These are phyloP conservation scores for Epinephelus malabaricus DNA, from an alignment of 2,797 vertebrate genomes.

Conservation along the genomic window DNA sequence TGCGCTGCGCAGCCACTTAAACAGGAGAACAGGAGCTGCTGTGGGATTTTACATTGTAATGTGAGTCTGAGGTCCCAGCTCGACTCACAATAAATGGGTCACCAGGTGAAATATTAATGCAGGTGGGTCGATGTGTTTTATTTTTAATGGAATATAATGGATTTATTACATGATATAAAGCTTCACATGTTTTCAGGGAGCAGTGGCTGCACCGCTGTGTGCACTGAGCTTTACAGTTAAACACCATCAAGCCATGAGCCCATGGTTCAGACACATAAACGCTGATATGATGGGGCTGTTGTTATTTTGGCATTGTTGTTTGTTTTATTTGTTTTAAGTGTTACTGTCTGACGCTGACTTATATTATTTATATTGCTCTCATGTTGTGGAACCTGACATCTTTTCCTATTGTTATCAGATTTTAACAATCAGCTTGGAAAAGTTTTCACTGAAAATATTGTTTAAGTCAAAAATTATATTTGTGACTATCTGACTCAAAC, in stretches of 20 bases:
- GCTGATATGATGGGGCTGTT: not conserved
- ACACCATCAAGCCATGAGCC: not conserved
- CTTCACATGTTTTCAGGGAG: conserved; percentile 25
- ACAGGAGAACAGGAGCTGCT: conserved; percentile 46
- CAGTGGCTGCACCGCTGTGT: conserved; percentile 5
- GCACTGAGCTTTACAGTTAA: not conserved
- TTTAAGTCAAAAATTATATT: not conserved
- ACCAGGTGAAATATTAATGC: conserved; percentile 80
- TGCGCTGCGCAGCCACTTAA: conserved; percentile 44
- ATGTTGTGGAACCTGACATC: conserved; percentile 52
- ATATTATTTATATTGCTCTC: conserved; percentile 56
- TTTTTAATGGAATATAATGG: conserved; percentile 76
- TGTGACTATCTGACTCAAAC: no score
- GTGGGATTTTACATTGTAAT: conserved; percentile 59
- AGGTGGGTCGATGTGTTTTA: conserved; percentile 64
- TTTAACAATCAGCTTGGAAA: not conserved
- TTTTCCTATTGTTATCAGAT: conserved; percentile 31
- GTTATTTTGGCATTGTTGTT: not conserved
- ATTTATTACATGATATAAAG: conserved; percentile 69
- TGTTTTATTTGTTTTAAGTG: conserved; percentile 33
- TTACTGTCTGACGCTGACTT: conserved; percentile 58
- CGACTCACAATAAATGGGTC: conserved; percentile 71
- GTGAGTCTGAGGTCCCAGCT: conserved; percentile 46
- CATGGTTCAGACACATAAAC: not conserved
- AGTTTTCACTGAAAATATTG: not conserved